A percentile compares a stretch with the other conserved stretches of the same genome.
Conservation (phyloP, 1,140 invertebrate species). For the Dinoponera quadriceps region DNA sequence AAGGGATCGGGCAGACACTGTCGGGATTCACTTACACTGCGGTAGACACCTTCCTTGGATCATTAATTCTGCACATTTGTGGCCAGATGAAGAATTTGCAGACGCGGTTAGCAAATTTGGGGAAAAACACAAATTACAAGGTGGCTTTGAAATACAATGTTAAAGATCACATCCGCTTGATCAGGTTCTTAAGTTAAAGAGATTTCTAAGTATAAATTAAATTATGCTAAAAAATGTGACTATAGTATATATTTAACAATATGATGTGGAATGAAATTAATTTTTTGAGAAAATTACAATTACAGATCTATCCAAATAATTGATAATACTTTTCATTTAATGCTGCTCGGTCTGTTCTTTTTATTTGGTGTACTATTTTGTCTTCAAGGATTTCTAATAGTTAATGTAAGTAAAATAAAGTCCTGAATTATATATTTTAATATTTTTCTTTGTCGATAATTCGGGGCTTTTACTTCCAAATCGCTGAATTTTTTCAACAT, state of each 20-base stretch:
- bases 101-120: neutral
- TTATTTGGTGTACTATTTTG: slow-evolving; percentile 18
- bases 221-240: too few species aligned
- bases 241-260: neutral
- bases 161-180: slow-evolving; percentile 30
- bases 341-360: slow-evolving; percentile 12
- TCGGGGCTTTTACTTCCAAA: too few species aligned
- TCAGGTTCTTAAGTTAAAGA: slow-evolving; percentile 34
- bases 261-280: neutral
- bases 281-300: neutral
- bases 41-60: slow-evolving; percentile 41
- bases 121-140: neutral
- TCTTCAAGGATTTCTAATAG: slow-evolving; percentile 36
- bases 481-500: too few species aligned
- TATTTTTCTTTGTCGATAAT: too few species aligned
- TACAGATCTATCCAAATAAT: slow-evolving; percentile 11
- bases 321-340: slow-evolving; percentile 30
- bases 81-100: slow-evolving; percentile 47
- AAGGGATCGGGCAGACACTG: neutral
- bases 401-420: slow-evolving; percentile 33
- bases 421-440: neutral
- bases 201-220: neutral
- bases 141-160: neutral
- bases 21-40: slow-evolving; percentile 8
- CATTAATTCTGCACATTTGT: slow-evolving; percentile 40